A percentile compares a stretch with the other conserved stretches of the same genome.
Conservation (phyloP, 2,113 vertebrate species). For the Tetrax tetrax region DNA sequence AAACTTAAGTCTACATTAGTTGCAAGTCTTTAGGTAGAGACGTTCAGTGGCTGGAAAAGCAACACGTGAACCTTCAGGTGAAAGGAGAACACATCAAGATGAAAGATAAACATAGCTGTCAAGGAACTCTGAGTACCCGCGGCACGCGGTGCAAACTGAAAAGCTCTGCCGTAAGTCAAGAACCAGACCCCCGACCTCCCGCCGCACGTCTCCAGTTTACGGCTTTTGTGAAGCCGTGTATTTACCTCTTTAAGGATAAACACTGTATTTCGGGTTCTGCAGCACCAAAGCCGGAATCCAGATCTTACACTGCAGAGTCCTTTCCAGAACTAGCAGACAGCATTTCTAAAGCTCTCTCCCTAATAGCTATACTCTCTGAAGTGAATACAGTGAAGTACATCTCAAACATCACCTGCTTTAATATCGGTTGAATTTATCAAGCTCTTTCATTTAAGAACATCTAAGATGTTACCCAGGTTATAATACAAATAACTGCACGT, state of each 20-base stretch:
- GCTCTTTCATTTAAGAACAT: neutral
- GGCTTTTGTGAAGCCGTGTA: neutral
- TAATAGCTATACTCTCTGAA: neutral
- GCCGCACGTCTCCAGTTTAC: neutral
- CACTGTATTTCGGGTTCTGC: neutral
- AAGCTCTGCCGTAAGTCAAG: neutral
- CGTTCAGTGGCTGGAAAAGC: neutral
- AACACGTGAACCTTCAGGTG: neutral
- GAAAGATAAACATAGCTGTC: neutral
- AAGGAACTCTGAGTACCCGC: neutral
- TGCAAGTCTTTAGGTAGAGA: neutral
- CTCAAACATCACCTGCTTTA: accelerated
- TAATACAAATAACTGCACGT: neutral
- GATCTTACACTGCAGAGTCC: neutral
- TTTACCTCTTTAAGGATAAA: neutral
- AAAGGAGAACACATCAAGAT: neutral
- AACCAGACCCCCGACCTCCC: neutral
- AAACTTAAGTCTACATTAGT: neutral
- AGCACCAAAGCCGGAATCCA: neutral
- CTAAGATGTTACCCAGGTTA: neutral
- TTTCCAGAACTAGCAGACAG: neutral
- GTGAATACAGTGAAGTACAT: neutral
- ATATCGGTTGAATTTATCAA: neutral
- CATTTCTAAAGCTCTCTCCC: neutral
- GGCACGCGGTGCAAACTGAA: neutral